A percentile compares a stretch with the other conserved stretches of the same genome.
phyloP scores from a whole-genome alignment of 2,888 invertebrate species.

The Hipparchia sbordonii region DNA sequence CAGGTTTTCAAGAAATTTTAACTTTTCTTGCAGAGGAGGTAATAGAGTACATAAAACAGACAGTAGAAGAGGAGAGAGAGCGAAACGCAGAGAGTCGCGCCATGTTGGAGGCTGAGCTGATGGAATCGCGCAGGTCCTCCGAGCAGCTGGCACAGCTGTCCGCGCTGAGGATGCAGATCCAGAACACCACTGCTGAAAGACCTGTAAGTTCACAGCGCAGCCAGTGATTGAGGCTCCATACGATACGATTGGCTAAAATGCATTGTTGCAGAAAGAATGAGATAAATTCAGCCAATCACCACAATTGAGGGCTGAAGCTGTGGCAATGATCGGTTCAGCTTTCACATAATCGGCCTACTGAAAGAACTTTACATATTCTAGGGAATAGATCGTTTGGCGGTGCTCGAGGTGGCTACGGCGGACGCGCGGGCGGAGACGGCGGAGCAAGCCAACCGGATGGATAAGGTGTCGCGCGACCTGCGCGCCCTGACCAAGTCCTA shows the following conservation, averaged over 20 bases:
- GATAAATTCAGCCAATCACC: too few species aligned
- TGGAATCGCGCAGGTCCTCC: conserved; percentile 65
- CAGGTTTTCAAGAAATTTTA: background rate
- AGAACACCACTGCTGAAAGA: conserved; percentile 57
- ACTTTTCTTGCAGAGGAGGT: conserved; percentile 62
- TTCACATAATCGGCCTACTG: too few species aligned
- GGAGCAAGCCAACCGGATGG: conserved; percentile 60
- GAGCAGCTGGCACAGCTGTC: conserved; percentile 65
- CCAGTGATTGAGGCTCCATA: too few species aligned
- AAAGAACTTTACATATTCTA: conserved; percentile 38
- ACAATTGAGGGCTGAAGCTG: too few species aligned
- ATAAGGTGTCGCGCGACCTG: conserved; percentile 63
- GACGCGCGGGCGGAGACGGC: conserved; percentile 72
- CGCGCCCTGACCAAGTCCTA: conserved; percentile 74
- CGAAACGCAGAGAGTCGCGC: conserved; percentile 67
- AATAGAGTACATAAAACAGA: conserved; percentile 67
- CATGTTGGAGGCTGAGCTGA: conserved; percentile 61
- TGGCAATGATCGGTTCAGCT: too few species aligned
- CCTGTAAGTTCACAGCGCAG: conserved; percentile 50
- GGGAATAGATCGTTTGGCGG: conserved; percentile 69
- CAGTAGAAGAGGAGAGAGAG: conserved; percentile 71
- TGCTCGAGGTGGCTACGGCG: conserved; percentile 79
- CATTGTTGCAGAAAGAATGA: too few species aligned
- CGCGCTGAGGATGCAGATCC: conserved; percentile 60
- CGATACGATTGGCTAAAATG: too few species aligned